Base-by-base conservation (phyloP, 2,797 vertebrate genomes). In the Kryptopterus vitreolus region DNA sequence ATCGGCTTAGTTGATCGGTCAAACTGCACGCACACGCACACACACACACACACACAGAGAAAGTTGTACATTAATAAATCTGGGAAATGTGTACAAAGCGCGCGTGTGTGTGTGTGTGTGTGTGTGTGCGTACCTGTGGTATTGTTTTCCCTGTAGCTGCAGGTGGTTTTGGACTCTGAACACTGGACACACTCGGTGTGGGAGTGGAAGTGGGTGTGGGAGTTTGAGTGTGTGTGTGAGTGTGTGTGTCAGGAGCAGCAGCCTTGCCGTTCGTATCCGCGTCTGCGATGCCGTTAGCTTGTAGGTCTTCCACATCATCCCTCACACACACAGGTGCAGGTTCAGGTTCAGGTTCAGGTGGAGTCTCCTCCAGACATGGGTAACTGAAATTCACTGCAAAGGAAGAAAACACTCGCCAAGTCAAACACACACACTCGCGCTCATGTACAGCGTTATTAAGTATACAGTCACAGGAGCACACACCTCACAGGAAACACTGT, bases 361-460 rank as follows among this genome's bases (percentile, higher is more conserved):
- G 95, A 81, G 95, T 91, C 78, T 99, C 98, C 88, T 98, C 96
- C 70, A 99, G 90, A 48, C 96, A 95, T 0, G 98, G 98, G 78
- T 99, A 99, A 63, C 94, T 97, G 86, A 99, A 98, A 90, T 98
- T 94, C 92, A 99, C 98, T 99, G 61, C n/a, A n/a, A n/a, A 43
- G 18, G 52, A 38, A 71, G 26, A 71, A 1, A 22, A 53, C 18
- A 22, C 6, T n/a, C 2, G 0, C 9, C 20, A 57, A 8, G 70
- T 72, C 52, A 55, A 83, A 22, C 79, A 78, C 13, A 68, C 65
- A 50, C 70, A 71, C 3, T 12, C n/a, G 24, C 22, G n/a, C 22
- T n/a, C n/a, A 53, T 22, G 52, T 22, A 20, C 18, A 53, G 20
- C 20, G 20, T n/a, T 22, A n/a, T n/a, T n/a, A n/a, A n/a, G n/a